phyloP scores from a whole-genome alignment of 2,797 vertebrate species.

The Sylvilagus floridanus region DNA sequence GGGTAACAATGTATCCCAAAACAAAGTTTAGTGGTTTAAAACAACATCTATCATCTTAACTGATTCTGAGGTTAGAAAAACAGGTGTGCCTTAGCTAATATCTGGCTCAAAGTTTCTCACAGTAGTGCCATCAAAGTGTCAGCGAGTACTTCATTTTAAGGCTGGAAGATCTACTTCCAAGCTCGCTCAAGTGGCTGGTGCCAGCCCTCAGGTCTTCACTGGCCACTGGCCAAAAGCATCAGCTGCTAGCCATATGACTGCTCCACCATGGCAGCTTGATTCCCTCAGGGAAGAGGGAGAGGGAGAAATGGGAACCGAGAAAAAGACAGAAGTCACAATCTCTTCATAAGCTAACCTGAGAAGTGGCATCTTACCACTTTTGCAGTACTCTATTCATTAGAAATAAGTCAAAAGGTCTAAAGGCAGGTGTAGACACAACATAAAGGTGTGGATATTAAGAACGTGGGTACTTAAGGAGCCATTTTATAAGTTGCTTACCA shows the following conservation, averaged over 20 bases:
- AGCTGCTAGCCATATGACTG: not conserved
- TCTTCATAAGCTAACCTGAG: not conserved
- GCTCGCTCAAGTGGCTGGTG: not conserved
- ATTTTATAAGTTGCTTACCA: not conserved
- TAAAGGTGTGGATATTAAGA: not conserved
- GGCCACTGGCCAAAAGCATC: not conserved
- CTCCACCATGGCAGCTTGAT: not conserved
- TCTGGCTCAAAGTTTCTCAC: not conserved
- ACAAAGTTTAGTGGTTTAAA: not conserved
- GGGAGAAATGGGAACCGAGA: not conserved
- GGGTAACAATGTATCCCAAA: not conserved
- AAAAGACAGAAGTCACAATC: not conserved
- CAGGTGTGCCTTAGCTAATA: not conserved
- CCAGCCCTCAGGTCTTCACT: not conserved
- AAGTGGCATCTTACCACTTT: not conserved
- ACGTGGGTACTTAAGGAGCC: not conserved
- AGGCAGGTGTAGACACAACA: too few species aligned
- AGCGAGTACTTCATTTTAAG: not conserved
- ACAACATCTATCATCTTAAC: not conserved
- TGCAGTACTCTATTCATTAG: not conserved
- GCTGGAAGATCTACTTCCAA: not conserved
- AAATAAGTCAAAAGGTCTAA: not conserved
- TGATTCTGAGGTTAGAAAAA: constrained; percentile 33
- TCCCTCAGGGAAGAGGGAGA: not conserved
- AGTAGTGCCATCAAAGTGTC: not conserved